These are phyloP conservation scores for Harlomillsia oculata DNA, from an alignment of 1,140 invertebrate genomes.

Conservation along the genomic window DNA sequence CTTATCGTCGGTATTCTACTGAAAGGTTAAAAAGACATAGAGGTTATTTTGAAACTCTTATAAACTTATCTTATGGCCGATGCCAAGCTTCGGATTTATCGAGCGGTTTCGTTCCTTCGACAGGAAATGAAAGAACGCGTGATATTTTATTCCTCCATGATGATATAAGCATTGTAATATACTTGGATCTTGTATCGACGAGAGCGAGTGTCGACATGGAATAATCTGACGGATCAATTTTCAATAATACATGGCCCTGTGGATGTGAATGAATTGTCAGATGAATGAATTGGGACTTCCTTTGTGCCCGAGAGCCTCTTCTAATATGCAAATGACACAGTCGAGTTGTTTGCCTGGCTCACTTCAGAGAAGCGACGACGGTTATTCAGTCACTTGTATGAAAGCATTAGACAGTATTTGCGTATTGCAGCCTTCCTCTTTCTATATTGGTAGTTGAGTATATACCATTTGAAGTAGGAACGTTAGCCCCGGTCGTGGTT, in stretches of 20 bases:
- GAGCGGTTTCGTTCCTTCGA: conserved; percentile 4
- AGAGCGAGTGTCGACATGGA: conserved; percentile 3
- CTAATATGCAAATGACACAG: conserved; percentile 2
- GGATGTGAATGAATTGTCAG: background rate
- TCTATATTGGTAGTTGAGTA: too few species aligned
- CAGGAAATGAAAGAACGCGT: conserved; percentile 3
- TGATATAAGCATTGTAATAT: conserved; percentile 3
- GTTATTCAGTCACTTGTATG: too few species aligned
- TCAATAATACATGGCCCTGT: conserved; percentile 6
- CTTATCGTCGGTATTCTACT: too few species aligned
- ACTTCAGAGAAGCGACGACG: too few species aligned
- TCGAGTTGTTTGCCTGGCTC: too few species aligned
- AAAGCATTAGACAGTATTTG: too few species aligned
- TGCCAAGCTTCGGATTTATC: conserved; percentile 13
- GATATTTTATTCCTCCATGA: conserved; percentile 7
- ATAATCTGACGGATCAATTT: conserved; percentile 15
- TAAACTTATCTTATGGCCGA: too few species aligned
- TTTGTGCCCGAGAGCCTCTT: conserved; percentile 3
- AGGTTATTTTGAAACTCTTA: too few species aligned
- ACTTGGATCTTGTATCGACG: background rate
- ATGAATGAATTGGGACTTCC: conserved; percentile 15
- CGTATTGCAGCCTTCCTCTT: too few species aligned
- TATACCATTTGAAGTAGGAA: too few species aligned
- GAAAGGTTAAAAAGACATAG: too few species aligned
- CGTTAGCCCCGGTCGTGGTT: too few species aligned